A percentile compares a stretch with the other conserved stretches of the same genome.
Evolutionary conservation across 37 sponge, comb jelly and placozoan species (phyloP).

Genomic region (Agelas oroides): DNA sequence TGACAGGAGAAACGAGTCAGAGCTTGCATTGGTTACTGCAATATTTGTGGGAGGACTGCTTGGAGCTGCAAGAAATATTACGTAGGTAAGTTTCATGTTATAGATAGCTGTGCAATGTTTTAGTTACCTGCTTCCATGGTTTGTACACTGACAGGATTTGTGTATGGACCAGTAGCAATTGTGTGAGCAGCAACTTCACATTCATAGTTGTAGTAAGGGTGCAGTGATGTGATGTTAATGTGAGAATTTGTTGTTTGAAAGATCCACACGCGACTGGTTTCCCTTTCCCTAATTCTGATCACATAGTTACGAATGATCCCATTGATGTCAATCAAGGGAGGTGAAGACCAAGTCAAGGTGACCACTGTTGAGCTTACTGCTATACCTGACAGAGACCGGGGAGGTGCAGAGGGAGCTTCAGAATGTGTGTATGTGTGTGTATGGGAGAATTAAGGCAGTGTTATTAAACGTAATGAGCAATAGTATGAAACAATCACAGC

Average conservation of each 20-base stretch:
- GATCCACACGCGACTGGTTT: not conserved
- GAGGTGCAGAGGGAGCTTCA: constrained; percentile 24
- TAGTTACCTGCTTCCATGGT: constrained; percentile 60
- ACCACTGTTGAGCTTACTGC: constrained; percentile 23
- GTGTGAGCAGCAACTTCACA: not conserved
- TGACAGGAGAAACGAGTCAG: not conserved
- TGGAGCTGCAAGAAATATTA: no score
- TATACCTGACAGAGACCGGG: not conserved
- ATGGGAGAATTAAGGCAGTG: no score
- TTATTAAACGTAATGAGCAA: no score
- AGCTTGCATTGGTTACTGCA: not conserved
- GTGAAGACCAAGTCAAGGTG: constrained; percentile 12
- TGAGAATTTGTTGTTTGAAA: not conserved
- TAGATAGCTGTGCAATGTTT: no score
- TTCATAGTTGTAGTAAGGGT: not conserved
- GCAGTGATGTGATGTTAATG: not conserved
- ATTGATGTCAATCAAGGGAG: constrained; percentile 15
- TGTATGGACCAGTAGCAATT: not conserved
- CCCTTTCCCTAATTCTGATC: constrained; percentile 5
- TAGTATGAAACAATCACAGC: no score
- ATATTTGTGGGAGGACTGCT: constrained; percentile 2
- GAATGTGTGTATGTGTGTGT: no score
- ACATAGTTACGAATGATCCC: constrained; percentile 32
- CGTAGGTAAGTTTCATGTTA: no score
- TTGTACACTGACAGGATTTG: constrained; percentile 6